Evolutionary conservation across 2,797 vertebrate genomes (phyloP), one percentile per base, ranked within the genome.

Genomic region (Helicolenus hilgendorfi): DNA sequence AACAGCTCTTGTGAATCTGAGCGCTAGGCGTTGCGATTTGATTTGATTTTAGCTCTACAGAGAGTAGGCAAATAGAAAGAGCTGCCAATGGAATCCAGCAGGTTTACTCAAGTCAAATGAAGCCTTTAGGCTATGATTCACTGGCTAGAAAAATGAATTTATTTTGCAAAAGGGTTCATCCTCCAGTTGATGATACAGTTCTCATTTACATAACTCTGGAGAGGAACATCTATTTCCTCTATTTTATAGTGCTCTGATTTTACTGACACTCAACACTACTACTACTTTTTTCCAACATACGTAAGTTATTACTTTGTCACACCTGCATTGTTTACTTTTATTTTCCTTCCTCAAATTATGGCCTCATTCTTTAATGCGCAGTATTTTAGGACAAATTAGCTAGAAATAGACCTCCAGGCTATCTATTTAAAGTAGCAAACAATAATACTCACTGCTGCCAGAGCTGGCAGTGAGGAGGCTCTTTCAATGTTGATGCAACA

Each of bases 51-150:
- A 84, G 77, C 79, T 82, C 89, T 63, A 45, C 71, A 36, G 85
- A 92, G 82, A 68, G 49, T 53, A 69, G 53, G 80, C 81, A 81
- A 91, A 92, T 5, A 83, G 76, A 85, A 69, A 67, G 62, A 79
- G 77, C 87, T 82, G 83, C 77, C 38, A 84, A 49, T 45, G 65
- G 69, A 20, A 81, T 86, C 64, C 81, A 69, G 74, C 70, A 89
- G 73, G 88, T 93, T 87, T 87, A 56, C 72, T 26, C 58, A n/a
- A 80, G 87, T 92, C 90, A 89, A 88, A 86, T 77, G 83, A 85
- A 85, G 64, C 86, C 86, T 87, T 74, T 10, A 87, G 84, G 88
- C 89, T 65, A 36, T 36, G 81, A 86, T 81, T 88, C 73, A 78
- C 68, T 72, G 72, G 59, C 76, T 78, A 68, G 14, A 62, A 24